Evolutionary conservation across 2,888 invertebrate species (phyloP), one percentile per base, ranked within the genome.

Genomic region (Lasioglossum pauxillum): DNA sequence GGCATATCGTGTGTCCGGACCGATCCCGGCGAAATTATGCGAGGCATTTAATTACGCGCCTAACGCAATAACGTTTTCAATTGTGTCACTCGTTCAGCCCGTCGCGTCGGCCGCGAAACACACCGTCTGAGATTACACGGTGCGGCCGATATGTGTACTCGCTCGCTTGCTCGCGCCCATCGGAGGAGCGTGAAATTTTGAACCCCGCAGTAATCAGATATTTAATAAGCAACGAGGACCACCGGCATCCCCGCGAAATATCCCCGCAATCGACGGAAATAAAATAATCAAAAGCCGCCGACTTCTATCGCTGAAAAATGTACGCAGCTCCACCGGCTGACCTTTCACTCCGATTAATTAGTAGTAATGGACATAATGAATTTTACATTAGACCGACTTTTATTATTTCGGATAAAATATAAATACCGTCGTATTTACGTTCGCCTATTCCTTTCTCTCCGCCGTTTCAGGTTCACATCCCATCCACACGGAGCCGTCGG

Each of bases 261-360:
- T 44, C 67, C 46, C 49, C 75, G 75, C 85, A 85, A 84, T 90
- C 82, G 78, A 31, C 73, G 71, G 71, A 77, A 88, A 91, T 89
- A 91, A 91, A 91, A 91, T 89, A 91, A 90, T 91, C 88, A 90
- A 91, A 88, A 90, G 88, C 84, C 75, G 78, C 83, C 78, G 88
- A 88, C 90, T 90, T 83, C 87, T 84, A 86, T 83, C 83, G 83
- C 67, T 91, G 82, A 90, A 91, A 91, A 90, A 91, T 91, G 86
- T 88, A 86, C 82, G 81, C 84, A 69, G 64, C 82, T 78, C 76
- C 83, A 77, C 76, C 53, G 53, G 49, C 78, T 46, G 79, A 78
- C 83, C 82, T 86, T 88, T 87, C 89, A 80, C 82, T 88, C 72
- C 82, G 81, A 89, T 89, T 88, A 87, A 91, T 92, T 85, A 90